phyloP scores from a whole-genome alignment of 1,140 invertebrate species.

The Calliphora vicina region DNA sequence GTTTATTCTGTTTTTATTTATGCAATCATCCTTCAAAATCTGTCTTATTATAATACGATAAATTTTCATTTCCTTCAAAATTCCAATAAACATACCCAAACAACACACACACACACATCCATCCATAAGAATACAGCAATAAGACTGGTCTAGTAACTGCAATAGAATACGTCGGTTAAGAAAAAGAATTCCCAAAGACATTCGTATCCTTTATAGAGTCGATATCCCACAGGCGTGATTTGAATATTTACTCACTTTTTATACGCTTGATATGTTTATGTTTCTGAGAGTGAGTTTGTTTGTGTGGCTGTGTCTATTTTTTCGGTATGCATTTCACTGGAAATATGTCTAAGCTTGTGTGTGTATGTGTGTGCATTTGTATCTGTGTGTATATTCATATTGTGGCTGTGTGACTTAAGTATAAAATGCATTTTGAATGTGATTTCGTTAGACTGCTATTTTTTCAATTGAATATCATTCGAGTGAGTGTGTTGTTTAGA shows the following conservation, averaged over 20 bases:
- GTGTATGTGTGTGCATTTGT: not conserved
- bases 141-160: no score
- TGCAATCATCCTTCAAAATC: not conserved
- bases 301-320: not conserved
- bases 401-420: not conserved
- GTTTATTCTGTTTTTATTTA: not conserved
- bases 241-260: slow-evolving; percentile 24
- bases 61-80: not conserved
- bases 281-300: not conserved
- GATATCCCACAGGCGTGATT: slow-evolving; percentile 28
- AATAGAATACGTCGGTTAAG: not conserved
- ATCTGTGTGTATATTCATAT: not conserved
- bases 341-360: not conserved
- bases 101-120: not conserved
- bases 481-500: not conserved
- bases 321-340: not conserved
- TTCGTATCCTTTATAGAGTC: slow-evolving; percentile 9
- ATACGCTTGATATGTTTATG: slow-evolving; percentile 19
- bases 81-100: not conserved
- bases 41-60: slow-evolving; percentile 1
- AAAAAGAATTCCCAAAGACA: slow-evolving; percentile 2
- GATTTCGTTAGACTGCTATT: not conserved
- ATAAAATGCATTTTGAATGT: slow-evolving; percentile 9
- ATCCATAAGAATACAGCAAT: no score
- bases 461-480: not conserved